A percentile compares a stretch with the other conserved stretches of the same genome.
These are phyloP conservation scores for Stichodactyla mertensii DNA, from an alignment of 64 coral and sea anemone genomes.

Conservation along the genomic window DNA sequence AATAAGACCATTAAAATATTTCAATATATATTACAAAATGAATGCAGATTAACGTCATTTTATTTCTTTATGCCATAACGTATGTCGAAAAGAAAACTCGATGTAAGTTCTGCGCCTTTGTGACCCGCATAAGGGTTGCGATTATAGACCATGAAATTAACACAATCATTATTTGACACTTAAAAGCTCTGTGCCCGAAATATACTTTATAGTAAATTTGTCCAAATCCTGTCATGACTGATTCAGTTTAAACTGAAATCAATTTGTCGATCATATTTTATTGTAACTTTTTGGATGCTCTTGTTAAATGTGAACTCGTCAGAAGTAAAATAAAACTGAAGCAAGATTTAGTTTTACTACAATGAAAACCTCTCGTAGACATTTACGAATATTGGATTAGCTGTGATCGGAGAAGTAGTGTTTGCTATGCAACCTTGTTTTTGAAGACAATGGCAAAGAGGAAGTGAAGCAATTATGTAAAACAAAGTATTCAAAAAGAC, in stretches of 20 bases:
- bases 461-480: neutral
- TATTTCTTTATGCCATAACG: neutral
- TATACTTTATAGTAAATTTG: neutral
- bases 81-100: neutral
- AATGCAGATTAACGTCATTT: too few relatives aligned
- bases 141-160: conserved; percentile 1
- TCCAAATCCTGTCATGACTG: neutral
- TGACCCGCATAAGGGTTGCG: neutral
- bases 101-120: neutral
- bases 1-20: too few relatives aligned
- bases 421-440: neutral
- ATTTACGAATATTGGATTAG: neutral
- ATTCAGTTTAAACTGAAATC: too few relatives aligned
- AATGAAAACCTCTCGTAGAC: neutral
- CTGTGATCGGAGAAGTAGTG: too few relatives aligned
- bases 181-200: neutral
- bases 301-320: too few relatives aligned
- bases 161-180: neutral
- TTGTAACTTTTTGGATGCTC: too few relatives aligned
- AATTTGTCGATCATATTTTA: too few relatives aligned
- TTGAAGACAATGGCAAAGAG: neutral
- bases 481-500: neutral
- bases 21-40: too few relatives aligned
- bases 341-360: too few relatives aligned
- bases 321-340: too few relatives aligned